Evolutionary conservation across 2,113 vertebrate genomes (phyloP).

Genomic region (Muscicapa adusta): DNA sequence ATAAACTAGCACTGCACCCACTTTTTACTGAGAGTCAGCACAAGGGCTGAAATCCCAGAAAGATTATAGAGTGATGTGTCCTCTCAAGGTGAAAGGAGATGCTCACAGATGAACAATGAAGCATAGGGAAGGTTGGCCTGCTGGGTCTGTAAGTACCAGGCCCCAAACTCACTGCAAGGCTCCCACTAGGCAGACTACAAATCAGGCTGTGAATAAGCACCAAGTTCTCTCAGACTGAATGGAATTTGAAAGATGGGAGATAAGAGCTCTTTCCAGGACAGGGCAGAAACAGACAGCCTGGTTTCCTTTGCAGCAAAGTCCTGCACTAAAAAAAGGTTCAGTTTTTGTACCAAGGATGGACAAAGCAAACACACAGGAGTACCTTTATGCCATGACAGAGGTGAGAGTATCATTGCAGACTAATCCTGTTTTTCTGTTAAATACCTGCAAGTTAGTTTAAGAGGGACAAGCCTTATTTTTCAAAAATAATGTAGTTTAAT

Average conservation of each 20-base stretch:
- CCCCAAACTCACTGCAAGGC: neutral
- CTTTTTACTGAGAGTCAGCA: neutral
- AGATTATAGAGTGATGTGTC: neutral
- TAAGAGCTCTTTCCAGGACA: neutral
- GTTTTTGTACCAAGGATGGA: neutral
- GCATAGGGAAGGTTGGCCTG: neutral
- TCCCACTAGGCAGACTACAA: neutral
- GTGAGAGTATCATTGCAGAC: neutral
- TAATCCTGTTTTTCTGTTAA: neutral
- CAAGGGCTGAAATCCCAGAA: neutral
- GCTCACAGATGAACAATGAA: neutral
- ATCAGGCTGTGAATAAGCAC: neutral
- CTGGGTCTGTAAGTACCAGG: neutral
- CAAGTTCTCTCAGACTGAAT: neutral
- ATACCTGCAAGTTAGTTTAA: neutral
- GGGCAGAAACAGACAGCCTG: neutral
- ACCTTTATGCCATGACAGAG: neutral
- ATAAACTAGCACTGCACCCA: neutral
- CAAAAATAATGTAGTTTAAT: neutral
- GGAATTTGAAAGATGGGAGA: neutral
- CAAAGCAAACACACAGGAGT: neutral
- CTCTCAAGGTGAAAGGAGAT: neutral
- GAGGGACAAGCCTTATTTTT: neutral
- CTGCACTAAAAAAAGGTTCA: neutral
- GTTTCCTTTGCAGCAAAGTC: neutral